A percentile compares a stretch with the other conserved stretches of the same genome.
phyloP scores from a whole-genome alignment of 2,888 invertebrate genomes.

The Thysanoteuthis rhombus region DNA sequence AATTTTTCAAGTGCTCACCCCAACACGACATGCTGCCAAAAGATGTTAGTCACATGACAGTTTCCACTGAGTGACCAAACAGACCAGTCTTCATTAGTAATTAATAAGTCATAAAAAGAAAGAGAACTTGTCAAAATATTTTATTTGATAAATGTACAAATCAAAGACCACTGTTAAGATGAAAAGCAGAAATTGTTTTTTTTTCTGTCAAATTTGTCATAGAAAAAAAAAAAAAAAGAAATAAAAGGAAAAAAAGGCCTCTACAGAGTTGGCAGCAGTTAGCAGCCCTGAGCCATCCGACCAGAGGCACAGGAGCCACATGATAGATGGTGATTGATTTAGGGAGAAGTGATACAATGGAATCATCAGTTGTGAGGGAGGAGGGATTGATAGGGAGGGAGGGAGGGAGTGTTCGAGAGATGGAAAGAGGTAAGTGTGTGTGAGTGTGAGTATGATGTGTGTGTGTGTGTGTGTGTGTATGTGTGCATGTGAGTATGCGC shows the following conservation, averaged over 20 bases:
- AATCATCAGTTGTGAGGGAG: background rate
- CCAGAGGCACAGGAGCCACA: background rate
- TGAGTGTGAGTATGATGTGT: no score
- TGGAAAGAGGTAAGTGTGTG: background rate
- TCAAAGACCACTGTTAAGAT: slow-evolving; percentile 33
- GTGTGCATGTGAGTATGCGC: no score
- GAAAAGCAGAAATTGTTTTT: slow-evolving; percentile 31
- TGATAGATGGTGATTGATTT: background rate
- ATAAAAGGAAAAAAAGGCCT: background rate
- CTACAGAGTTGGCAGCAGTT: slow-evolving; percentile 28
- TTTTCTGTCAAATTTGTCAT: slow-evolving; percentile 15
- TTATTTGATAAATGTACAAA: slow-evolving; percentile 34
- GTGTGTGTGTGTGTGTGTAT: no score
- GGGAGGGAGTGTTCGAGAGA: background rate
- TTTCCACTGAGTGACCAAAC: no score
- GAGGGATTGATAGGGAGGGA: background rate
- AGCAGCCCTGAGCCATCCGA: background rate
- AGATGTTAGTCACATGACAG: no score
- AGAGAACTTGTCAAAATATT: slow-evolving; percentile 32
- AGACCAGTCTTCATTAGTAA: background rate
- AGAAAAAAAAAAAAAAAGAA: background rate
- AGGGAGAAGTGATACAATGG: slow-evolving; percentile 1
- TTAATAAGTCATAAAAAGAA: slow-evolving; percentile 24
- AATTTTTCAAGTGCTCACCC: no score
- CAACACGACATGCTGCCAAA: no score